Evolutionary conservation across 2,113 vertebrate species (phyloP).

Genomic region (Thamnophis sirtalis): DNA sequence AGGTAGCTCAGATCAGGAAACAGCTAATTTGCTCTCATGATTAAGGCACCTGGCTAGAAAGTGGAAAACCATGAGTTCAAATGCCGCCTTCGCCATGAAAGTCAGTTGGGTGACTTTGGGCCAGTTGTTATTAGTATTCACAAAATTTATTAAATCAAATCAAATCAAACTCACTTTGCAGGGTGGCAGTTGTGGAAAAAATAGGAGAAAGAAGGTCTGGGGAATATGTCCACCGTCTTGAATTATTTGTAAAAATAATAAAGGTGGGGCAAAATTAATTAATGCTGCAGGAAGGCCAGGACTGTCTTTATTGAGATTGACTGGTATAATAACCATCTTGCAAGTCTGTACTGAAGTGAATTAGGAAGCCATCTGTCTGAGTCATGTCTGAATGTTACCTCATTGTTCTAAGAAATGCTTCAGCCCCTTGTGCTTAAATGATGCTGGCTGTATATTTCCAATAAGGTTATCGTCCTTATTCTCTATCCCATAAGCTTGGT

Average conservation of each 20-base stretch:
- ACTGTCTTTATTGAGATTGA: not conserved
- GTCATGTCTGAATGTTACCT: not conserved
- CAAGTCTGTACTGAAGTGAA: not conserved
- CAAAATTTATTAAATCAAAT: too few species aligned
- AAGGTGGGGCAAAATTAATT: not conserved
- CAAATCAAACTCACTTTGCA: not conserved
- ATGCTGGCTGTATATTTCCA: not conserved
- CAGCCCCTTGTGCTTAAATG: not conserved
- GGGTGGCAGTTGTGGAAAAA: not conserved
- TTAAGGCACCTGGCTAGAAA: not conserved
- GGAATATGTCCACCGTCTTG: not conserved
- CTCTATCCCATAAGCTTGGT: not conserved
- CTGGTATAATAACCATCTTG: not conserved
- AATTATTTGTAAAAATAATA: not conserved
- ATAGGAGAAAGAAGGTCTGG: not conserved
- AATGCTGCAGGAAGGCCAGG: not conserved
- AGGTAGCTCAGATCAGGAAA: not conserved
- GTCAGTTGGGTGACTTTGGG: not conserved
- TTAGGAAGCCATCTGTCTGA: not conserved
- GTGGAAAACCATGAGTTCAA: not conserved
- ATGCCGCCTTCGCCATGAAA: not conserved
- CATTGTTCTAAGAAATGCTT: not conserved
- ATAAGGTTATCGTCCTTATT: not conserved
- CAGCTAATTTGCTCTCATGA: not conserved
- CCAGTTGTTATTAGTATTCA: not conserved